Evolutionary conservation across 2,113 vertebrate species (phyloP).

Genomic region (Nipponia nippon): DNA sequence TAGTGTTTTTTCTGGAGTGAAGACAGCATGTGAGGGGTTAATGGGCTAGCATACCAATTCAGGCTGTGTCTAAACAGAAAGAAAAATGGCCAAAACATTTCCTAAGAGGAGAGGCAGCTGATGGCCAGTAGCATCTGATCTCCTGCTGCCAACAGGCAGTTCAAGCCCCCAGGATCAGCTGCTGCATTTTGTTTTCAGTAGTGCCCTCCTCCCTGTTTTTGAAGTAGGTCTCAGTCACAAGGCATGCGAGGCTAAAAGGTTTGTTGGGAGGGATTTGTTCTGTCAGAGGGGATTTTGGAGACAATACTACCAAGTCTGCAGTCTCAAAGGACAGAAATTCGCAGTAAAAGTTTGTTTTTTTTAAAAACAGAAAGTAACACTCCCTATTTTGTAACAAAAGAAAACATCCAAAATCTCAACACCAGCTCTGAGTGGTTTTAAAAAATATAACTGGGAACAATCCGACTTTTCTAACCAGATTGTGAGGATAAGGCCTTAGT

Average conservation of each 20-base stretch:
- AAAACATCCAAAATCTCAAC: not conserved
- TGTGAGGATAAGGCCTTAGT: not conserved
- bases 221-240: not conserved
- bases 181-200: not conserved
- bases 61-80: not conserved
- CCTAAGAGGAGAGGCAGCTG: not conserved
- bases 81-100: not conserved
- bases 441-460: not conserved
- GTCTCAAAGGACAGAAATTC: not conserved
- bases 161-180: not conserved
- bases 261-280: not conserved
- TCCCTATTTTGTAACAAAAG: not conserved
- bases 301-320: not conserved
- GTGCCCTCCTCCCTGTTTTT: not conserved
- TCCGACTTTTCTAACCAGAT: not conserved
- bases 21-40: not conserved
- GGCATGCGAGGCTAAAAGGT: not conserved
- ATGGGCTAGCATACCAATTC: not conserved
- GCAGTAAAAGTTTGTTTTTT: not conserved
- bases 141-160: not conserved
- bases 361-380: not conserved
- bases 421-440: not conserved
- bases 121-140: not conserved
- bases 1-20: accelerated
- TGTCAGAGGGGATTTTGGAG: not conserved